Percentiles rank a stretch among this genome's conserved stretches.
Conservation (phyloP, 2,113 vertebrate species). For the Cyphomyrus discorhynchus region DNA sequence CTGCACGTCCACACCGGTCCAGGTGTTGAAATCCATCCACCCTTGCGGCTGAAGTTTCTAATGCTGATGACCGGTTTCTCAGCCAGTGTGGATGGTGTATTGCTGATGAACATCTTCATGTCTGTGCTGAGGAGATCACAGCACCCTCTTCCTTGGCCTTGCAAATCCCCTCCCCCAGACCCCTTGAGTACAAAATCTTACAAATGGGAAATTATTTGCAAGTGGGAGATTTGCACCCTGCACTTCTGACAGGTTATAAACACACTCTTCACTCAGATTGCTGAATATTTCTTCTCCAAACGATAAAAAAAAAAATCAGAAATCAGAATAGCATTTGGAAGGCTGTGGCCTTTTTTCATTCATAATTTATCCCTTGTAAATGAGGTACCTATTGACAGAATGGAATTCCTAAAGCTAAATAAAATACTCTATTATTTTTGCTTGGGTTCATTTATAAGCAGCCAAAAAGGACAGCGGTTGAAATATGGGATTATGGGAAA, state of each 20-base stretch:
- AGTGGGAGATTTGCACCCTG: background rate
- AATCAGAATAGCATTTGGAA: background rate
- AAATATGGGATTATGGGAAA: background rate
- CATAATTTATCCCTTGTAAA: background rate
- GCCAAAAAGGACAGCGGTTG: background rate
- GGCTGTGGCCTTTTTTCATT: background rate
- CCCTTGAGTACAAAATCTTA: background rate
- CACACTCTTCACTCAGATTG: background rate
- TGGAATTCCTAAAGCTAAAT: background rate
- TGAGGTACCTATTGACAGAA: background rate
- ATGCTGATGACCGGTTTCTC: background rate
- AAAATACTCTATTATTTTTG: background rate
- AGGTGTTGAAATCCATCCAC: background rate
- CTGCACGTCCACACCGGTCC: background rate
- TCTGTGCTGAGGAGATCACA: background rate
- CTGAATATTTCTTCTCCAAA: background rate
- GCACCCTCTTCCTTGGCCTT: background rate
- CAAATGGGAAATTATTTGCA: background rate
- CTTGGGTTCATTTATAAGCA: background rate
- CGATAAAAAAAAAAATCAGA: background rate
- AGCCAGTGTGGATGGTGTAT: background rate
- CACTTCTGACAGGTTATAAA: background rate
- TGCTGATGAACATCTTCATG: background rate
- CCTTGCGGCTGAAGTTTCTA: background rate
- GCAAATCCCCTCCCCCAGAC: background rate